A percentile compares a stretch with the other conserved stretches of the same genome.
Evolutionary conservation across 2,797 vertebrate species (phyloP).

Genomic region (Sternarchorhynchus goeldii): DNA sequence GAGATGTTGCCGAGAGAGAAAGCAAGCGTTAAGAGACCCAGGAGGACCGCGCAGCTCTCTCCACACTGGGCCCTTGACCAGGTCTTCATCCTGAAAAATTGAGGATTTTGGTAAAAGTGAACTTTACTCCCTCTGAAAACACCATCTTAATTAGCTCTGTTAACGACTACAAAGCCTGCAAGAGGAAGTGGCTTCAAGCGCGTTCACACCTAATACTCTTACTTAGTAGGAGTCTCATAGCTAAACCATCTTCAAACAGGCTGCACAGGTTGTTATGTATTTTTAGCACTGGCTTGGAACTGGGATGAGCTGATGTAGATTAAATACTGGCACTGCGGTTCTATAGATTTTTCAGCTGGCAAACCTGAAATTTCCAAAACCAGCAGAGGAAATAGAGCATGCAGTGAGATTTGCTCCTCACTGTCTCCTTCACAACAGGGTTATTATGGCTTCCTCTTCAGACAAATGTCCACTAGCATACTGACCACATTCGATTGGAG

Average conservation of each 20-base stretch:
- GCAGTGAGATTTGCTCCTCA: not conserved
- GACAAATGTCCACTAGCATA: not conserved
- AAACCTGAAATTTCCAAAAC: slow-evolving; percentile 14
- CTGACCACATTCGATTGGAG: slow-evolving; percentile 10
- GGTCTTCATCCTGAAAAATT: slow-evolving; percentile 72
- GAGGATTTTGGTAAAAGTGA: slow-evolving; percentile 37
- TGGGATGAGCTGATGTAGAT: not conserved
- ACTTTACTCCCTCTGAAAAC: slow-evolving; percentile 21
- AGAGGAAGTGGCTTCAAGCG: slow-evolving; percentile 3
- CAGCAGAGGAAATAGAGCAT: not conserved
- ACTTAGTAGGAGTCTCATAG: not conserved
- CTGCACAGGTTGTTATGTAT: not conserved
- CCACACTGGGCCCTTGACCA: slow-evolving; percentile 68
- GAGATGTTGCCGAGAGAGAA: slow-evolving; percentile 76
- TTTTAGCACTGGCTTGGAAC: not conserved
- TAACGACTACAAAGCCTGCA: slow-evolving; percentile 11
- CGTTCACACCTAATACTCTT: slow-evolving; percentile 13
- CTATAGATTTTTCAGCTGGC: slow-evolving; percentile 15
- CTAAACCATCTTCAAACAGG: not conserved
- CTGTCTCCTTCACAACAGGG: not conserved
- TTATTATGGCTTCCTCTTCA: slow-evolving; percentile 2
- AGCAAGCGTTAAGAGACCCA: slow-evolving; percentile 71
- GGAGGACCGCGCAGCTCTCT: slow-evolving; percentile 70
- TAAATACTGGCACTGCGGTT: not conserved
- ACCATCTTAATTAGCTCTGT: slow-evolving; percentile 23